Conservation (phyloP, 2,113 vertebrate species). For the Hyperopisus bebe region DNA sequence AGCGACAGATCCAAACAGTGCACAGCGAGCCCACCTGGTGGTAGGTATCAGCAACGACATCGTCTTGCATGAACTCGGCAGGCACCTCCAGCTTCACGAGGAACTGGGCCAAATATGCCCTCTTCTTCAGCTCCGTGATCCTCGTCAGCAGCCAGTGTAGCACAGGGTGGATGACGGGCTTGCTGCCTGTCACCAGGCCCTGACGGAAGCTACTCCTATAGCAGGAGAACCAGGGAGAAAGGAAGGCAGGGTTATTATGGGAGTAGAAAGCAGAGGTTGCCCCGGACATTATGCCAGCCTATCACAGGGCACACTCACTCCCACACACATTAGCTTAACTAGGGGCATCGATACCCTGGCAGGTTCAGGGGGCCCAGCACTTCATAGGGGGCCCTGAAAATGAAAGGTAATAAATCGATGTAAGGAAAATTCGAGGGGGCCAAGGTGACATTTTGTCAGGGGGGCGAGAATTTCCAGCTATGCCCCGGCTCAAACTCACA, state of each 20-base stretch:
- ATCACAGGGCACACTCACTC: not conserved
- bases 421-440: not conserved
- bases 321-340: not conserved
- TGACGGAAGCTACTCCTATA: constrained; percentile 84
- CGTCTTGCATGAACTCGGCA: constrained; percentile 85
- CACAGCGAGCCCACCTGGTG: constrained; percentile 68
- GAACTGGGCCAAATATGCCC: constrained; percentile 88
- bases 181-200: constrained; percentile 84
- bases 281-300: not conserved
- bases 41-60: constrained; percentile 77
- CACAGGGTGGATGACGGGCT: constrained; percentile 84
- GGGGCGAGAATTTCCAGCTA: not conserved
- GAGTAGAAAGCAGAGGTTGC: not conserved
- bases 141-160: constrained; percentile 89
- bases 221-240: not conserved
- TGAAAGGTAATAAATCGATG: not conserved
- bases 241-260: not conserved
- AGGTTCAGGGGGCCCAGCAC: not conserved
- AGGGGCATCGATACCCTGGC: not conserved
- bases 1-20: not conserved
- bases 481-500: not conserved
- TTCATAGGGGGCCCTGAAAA: not conserved
- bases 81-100: constrained; percentile 88
- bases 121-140: constrained; percentile 82
- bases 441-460: not conserved